Base-by-base conservation (phyloP, 2,888 invertebrate genomes). In the Muschampia plurimacula region DNA sequence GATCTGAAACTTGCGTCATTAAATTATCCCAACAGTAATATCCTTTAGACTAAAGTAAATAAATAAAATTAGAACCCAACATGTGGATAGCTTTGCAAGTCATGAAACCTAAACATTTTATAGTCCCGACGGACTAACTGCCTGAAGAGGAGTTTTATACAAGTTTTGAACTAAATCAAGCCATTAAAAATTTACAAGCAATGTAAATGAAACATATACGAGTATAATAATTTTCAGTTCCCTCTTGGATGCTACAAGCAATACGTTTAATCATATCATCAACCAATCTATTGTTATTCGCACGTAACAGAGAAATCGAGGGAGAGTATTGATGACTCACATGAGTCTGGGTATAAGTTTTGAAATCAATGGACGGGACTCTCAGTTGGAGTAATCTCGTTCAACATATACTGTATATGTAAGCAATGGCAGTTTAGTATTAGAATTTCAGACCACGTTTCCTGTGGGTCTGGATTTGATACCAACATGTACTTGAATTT, bases 151-250 rank as follows among this genome's bases (percentile, higher is more conserved):
- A 2, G 13, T 32, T 2, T 36, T 52, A 39, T 13, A 13, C 44
- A 64, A 69, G 69, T 69, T 69, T 63, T 41, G 64, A 69, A 64
- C 64, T 69, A 6, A 59, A 59, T 32, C 36, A 55, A 15, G 12
- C 64, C 55, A 64, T 70, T 65, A 70, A 69, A n/a, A 69, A n/a
- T 64, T 64, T 70, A 65, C 32, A 32, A 22, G 52, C 44, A n/a
- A n/a, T 52, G 10, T 57, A 13, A 57, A 57, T 57, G 12, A 28
- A 12, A 57, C 2, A 3, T 28, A 28, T n/a, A 15, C n/a, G 22
- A 1, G 8, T 55, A n/a, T 22, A 55, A 22, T 49, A 49, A 9
- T 22, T 13, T 46, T 13, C 12, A 13, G 13, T 13, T 13, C 13
- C 46, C 13, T 5, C 13, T 46, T 46, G 13, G 13, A 46, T 46